Evolutionary conservation across 1,140 invertebrate species (phyloP).

Genomic region (Drosophila parvula): DNA sequence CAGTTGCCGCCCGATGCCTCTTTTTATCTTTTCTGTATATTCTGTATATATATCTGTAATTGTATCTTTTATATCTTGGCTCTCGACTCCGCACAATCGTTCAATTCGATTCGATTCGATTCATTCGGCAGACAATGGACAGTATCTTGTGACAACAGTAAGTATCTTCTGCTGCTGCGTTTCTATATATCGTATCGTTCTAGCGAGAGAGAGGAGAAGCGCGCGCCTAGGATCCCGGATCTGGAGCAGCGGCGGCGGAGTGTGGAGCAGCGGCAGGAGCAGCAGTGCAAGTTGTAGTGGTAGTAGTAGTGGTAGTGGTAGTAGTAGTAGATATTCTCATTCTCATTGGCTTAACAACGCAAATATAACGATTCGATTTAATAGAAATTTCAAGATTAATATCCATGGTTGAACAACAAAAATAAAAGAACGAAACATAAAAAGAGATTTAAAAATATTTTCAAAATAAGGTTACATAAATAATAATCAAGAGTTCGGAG

Average conservation of each 20-base stretch:
- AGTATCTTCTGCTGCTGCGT: slow-evolving; percentile 43
- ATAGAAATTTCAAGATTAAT: slow-evolving; percentile 75
- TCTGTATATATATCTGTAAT: slow-evolving; percentile 41
- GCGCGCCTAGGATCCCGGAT: slow-evolving; percentile 55
- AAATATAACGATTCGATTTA: slow-evolving; percentile 83
- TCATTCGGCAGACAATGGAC: slow-evolving; percentile 6
- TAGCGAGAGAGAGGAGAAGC: slow-evolving; percentile 45
- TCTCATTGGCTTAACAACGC: slow-evolving; percentile 84
- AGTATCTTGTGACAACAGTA: slow-evolving; percentile 32
- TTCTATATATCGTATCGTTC: slow-evolving; percentile 28
- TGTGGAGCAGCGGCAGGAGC: slow-evolving; percentile 71
- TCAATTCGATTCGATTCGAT: slow-evolving; percentile 16
- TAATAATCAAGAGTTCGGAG: slow-evolving; percentile 32
- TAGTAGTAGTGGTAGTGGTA: slow-evolving; percentile 78
- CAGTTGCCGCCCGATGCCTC: slow-evolving; percentile 52
- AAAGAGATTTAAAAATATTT: slow-evolving; percentile 50
- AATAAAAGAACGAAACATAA: slow-evolving; percentile 58
- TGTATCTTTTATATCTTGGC: slow-evolving; percentile 34
- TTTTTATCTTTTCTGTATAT: slow-evolving; percentile 32
- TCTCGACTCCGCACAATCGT: slow-evolving; percentile 13
- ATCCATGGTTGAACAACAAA: slow-evolving; percentile 68
- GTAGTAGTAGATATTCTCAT: slow-evolving; percentile 83
- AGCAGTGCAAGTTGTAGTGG: slow-evolving; percentile 81
- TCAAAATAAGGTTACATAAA: slow-evolving; percentile 56
- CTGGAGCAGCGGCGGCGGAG: slow-evolving; percentile 48